Evolutionary conservation across 2,888 invertebrate species (phyloP), one percentile per base, ranked within the genome.

Genomic region (Siphonodentalium dalli): DNA sequence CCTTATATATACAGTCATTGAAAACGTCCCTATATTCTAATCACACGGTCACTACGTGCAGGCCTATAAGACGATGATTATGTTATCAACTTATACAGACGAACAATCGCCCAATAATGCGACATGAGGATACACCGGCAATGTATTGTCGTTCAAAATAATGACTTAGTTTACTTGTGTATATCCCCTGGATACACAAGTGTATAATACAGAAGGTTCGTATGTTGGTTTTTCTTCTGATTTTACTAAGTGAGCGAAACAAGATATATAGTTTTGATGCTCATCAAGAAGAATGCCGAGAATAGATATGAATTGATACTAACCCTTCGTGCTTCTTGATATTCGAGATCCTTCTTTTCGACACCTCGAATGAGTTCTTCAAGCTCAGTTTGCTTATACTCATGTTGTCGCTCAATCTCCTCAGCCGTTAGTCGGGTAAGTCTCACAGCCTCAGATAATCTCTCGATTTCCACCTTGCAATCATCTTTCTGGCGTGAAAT

Each of bases 311-410:
- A 18, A n/a, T 33, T 40, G n/a, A 18, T n/a, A 49, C 50, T 29
- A 44, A 75, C 75, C 66, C 65, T 70, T 40, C 63, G 58, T 5
- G 71, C 66, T 24, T 72, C 70, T 40, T 71, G 65, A 46, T 71
- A 71, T 42, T 72, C 72, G 8, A 61, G 48, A n/a, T 71, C 69
- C 18, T 69, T 65, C 37, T 72, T 67, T n/a, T 70, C 66, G 45
- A 74, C 61, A 8, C 62, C 58, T n/a, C 65, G 56, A 21, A 68
- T 46, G 33, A 74, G 52, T 41, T 70, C 68, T 41, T 72, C 69
- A 23, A 74, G 48, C 49, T 75, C 71, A 4, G 69, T 61, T 37
- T 71, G 70, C 43, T 72, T 67, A 23, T 55, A 56, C 23, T 64
- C 64, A 51, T 74, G 71, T 52, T 73, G 73, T 21, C 66, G 54